These are phyloP conservation scores for Cervus canadensis DNA, from an alignment of 2,113 vertebrate species.

Conservation along the genomic window DNA sequence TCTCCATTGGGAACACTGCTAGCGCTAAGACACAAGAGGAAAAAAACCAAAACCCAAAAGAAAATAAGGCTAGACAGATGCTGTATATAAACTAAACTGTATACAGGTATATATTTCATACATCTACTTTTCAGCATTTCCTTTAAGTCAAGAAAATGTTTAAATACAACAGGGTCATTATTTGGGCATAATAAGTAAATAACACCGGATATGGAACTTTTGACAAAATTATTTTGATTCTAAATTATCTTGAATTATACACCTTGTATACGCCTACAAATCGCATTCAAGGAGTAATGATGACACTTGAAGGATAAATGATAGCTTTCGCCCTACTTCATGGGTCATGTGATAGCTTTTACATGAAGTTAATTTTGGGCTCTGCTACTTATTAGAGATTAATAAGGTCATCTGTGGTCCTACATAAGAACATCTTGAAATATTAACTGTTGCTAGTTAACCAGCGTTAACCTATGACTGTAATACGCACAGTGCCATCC, in stretches of 20 bases:
- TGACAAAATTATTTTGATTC: not conserved
- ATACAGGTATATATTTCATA: not conserved
- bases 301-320: not conserved
- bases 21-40: not conserved
- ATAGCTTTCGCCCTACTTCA: not conserved
- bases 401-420: not conserved
- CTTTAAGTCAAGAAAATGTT: not conserved
- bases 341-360: not conserved
- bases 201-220: not conserved
- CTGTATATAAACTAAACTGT: not conserved
- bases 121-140: not conserved
- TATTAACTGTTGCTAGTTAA: not conserved
- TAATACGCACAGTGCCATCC: not conserved
- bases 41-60: not conserved
- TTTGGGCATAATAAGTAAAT: not conserved
- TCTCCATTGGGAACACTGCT: conserved; percentile 44
- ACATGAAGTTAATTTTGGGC: not conserved
- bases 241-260: not conserved
- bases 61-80: not conserved
- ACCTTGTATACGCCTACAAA: not conserved
- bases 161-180: not conserved
- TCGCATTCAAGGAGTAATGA: not conserved
- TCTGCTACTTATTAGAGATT: not conserved
- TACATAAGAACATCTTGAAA: not conserved
- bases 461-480: not conserved